Base-by-base conservation (phyloP, 2,888 invertebrate species). In the Gari tellinella region DNA sequence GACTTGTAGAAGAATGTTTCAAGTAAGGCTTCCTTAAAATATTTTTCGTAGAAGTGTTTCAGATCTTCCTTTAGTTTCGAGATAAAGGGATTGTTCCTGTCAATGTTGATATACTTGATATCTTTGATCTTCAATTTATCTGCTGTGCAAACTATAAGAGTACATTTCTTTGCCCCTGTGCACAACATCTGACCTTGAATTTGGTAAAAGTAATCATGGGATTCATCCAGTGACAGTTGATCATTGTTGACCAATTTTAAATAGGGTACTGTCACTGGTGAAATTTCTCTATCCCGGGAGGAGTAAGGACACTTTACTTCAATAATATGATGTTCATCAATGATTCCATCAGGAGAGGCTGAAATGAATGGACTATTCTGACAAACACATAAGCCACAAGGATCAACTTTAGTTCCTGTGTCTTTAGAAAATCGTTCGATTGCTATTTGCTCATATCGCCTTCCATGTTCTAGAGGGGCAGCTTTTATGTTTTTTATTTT, bases 301-400 rank as follows among this genome's bases (percentile, higher is more conserved):
- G 19, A n/a, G 55, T 48, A 67, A n/a, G 73, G 67, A 45, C 73
- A 73, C 25, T 73, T 73, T 0, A 73, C 63, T 60, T 73, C 67
- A 48, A 63, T 25, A n/a, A 73, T 19, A 48, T 25, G 21, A 19
- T 48, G 26, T n/a, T 10, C 31, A 51, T 64, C 26, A 21, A 73
- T 63, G 2, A 73, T 43, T 8, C 68, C 73, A 58, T 73, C 67
- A 23, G 63, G 73, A 8, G 73, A 68, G 4, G 53, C 45, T 21
- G 53, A 43, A 1, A 72, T 19, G 37, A 66, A 72, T 2, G 72
- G 72, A 41, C 37, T 19, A 25, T 14, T 2, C 19, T 66, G 56
- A 23, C 49, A 56, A 12, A 72, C 41, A 53, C 49, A 23, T n/a
- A 66, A 14, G 2, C 67, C 67, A 62, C 72, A 60, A 23, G 31